phyloP scores from a whole-genome alignment of 2,113 vertebrate species.

The Silurus asotus region DNA sequence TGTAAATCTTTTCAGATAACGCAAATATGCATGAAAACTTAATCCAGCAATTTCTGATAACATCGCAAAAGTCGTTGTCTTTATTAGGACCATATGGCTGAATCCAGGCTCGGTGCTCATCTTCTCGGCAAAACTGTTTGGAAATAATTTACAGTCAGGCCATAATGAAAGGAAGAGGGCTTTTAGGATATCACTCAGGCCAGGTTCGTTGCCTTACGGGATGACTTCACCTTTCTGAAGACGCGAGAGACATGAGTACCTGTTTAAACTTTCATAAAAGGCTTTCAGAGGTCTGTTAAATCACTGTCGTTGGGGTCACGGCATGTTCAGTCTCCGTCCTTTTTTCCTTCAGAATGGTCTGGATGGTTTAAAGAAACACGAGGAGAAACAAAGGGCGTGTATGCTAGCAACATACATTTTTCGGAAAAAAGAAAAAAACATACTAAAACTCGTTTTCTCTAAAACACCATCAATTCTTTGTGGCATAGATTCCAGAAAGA shows the following conservation, averaged over 20 bases:
- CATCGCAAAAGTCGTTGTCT: slow-evolving; percentile 35
- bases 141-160: slow-evolving; percentile 31
- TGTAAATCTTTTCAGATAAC: slow-evolving; percentile 48
- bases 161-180: slow-evolving; percentile 32
- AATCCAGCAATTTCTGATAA: slow-evolving; percentile 38
- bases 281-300: slow-evolving; percentile 20
- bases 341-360: not conserved
- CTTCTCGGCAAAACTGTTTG: slow-evolving; percentile 14
- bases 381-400: not conserved
- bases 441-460: not conserved
- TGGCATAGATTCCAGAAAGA: not conserved
- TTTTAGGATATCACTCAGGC: slow-evolving; percentile 29
- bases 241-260: not conserved
- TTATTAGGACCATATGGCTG: slow-evolving; percentile 52
- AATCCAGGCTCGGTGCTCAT: slow-evolving; percentile 15
- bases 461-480: not conserved
- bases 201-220: not conserved
- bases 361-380: slow-evolving; percentile 6
- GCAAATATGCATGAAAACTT: slow-evolving; percentile 34
- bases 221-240: slow-evolving; percentile 5
- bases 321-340: not conserved
- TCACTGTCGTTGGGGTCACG: not conserved
- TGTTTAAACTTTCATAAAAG: not conserved
- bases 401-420: not conserved
- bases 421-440: no score